Percentiles rank a stretch among this genome's conserved stretches.
These are phyloP conservation scores for Argyrosomus japonicus DNA, from an alignment of 2,113 vertebrate genomes.

Conservation along the genomic window DNA sequence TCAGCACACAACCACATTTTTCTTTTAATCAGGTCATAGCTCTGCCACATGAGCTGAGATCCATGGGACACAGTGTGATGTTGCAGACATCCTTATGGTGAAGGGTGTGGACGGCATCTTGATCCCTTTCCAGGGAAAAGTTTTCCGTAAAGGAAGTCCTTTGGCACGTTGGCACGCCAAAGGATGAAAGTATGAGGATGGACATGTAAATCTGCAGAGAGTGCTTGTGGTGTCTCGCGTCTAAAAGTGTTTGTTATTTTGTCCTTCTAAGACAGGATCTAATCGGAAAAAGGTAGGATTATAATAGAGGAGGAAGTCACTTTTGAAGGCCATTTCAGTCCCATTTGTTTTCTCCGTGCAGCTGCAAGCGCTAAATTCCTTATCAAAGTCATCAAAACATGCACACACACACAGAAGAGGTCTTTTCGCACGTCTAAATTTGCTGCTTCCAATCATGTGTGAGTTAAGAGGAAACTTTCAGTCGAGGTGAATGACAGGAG, in stretches of 20 bases:
- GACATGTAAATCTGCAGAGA: constrained; percentile 60
- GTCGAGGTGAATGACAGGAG: constrained; percentile 32
- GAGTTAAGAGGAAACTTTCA: constrained; percentile 18
- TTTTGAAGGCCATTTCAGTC: constrained; percentile 38
- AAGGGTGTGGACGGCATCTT: constrained; percentile 61
- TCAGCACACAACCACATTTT: neutral
- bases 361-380: neutral
- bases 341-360: constrained; percentile 9
- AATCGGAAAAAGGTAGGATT: constrained; percentile 39
- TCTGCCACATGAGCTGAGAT: constrained; percentile 31
- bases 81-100: constrained; percentile 56
- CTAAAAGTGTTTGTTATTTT: constrained; percentile 51
- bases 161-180: constrained; percentile 42
- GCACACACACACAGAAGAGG: neutral
- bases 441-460: constrained; percentile 39
- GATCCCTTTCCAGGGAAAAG: constrained; percentile 57
- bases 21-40: constrained; percentile 27
- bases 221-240: constrained; percentile 40
- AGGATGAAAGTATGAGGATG: constrained; percentile 53
- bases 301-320: constrained; percentile 57
- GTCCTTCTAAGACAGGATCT: constrained; percentile 51
- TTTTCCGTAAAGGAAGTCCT: constrained; percentile 71
- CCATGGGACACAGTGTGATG: constrained; percentile 32
- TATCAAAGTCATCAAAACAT: constrained; percentile 16
- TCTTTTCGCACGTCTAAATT: neutral